Evolutionary conservation across 2,888 invertebrate genomes (phyloP).

Genomic region (Drosophila limbata): DNA sequence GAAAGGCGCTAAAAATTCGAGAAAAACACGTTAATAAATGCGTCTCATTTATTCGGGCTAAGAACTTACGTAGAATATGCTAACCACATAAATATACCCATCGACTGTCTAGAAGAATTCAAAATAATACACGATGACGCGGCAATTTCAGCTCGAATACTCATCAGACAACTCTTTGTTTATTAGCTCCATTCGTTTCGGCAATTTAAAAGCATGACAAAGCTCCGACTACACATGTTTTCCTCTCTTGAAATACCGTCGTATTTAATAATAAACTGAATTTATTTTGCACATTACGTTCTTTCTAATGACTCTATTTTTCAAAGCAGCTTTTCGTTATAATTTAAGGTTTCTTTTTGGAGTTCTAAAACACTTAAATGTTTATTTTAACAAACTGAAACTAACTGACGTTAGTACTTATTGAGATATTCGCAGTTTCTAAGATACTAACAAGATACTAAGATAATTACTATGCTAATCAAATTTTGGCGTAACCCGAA

Average conservation of each 20-base stretch:
- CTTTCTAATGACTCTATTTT: background rate
- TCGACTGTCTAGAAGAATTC: slow-evolving; percentile 4
- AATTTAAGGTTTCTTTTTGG: background rate
- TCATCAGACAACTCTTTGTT: slow-evolving; percentile 1
- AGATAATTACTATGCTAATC: slow-evolving; percentile 22
- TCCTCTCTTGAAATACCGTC: background rate
- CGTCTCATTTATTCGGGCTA: slow-evolving; percentile 2
- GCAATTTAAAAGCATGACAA: slow-evolving; percentile 4
- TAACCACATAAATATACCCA: background rate
- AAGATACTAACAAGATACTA: no score
- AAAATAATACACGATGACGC: slow-evolving; percentile 14
- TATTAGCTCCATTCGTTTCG: slow-evolving; percentile 5
- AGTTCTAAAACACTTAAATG: background rate
- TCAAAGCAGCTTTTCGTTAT: background rate
- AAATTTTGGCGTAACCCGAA: slow-evolving; percentile 7
- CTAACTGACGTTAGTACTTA: background rate
- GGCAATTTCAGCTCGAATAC: background rate
- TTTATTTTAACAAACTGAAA: background rate
- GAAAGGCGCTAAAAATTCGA: background rate
- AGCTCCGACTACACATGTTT: background rate
- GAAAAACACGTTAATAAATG: slow-evolving; percentile 18
- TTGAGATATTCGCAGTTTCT: background rate
- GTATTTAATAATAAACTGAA: slow-evolving; percentile 5
- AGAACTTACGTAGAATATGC: background rate
- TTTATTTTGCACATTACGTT: slow-evolving; percentile 1